Base-by-base conservation (phyloP, 53 echinoderm and acorn worm species). In the Astropecten irregularis region DNA sequence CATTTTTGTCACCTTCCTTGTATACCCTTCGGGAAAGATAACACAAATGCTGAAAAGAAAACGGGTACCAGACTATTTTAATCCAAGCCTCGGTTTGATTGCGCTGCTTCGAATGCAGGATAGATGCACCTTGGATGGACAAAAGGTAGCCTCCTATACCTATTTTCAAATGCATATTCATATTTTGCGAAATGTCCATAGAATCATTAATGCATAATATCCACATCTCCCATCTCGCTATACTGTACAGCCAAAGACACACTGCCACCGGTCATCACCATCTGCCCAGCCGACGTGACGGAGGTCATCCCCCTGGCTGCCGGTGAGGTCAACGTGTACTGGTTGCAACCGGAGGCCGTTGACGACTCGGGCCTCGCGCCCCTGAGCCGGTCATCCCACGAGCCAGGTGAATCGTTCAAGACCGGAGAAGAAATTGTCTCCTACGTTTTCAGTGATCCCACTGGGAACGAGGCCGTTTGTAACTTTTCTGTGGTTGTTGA, bases 281-380 rank as follows among this genome's bases (percentile, higher is more conserved):
- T 19, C 54, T 84, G 84, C 33, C 84, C 84, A 2, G 54, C 70
- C 13, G 30, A 84, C 56, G 40, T 84, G 39, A 58, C 58, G 10
- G 26, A 79, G 62, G 37, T 27, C 40, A 61, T 79, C 20, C 63
- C 79, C 2, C 21, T 84, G 39, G 58, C 46, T 39, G 35, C 69
- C 42, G 70, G 60, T 40, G 84, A 31, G 31, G 58, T 58, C 84
- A 71, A 71, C 20, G 84, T 84, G 9, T 16, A 53, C 69, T 84
- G 84, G 84, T 9, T 69, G 55, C 56, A 68, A 19, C 84, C 84
- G 47, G 84, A 84, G 39, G 84, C 84, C 4, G 57, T 36, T 0
- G 84, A 84, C 59, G 69, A 84, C 31, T 42, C 55, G 22, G 71
- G 70, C 31, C 54, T 44, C 19, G 16, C 35, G 10, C 58, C 59